Conservation (phyloP, 2,797 vertebrate species). For the Poeciliopsis infans region DNA sequence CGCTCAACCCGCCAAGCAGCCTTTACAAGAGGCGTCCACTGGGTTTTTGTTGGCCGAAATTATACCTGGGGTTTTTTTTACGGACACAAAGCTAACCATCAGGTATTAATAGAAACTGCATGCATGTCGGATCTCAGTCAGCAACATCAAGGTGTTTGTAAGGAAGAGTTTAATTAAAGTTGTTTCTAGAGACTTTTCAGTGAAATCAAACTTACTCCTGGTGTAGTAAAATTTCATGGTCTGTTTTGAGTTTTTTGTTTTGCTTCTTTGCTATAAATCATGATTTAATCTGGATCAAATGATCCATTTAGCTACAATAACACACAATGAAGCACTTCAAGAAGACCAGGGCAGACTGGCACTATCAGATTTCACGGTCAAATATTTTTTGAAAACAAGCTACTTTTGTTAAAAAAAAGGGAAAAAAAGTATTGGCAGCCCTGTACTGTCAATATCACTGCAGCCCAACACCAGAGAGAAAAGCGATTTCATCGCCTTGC, state of each 20-base stretch:
- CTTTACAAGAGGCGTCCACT: neutral
- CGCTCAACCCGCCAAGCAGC: neutral
- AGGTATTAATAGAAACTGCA: neutral
- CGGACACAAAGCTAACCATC: neutral
- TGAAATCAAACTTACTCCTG: neutral
- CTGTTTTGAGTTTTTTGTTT: neutral
- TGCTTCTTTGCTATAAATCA: neutral
- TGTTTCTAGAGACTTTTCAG: neutral
- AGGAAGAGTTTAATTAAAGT: neutral
- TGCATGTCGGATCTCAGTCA: neutral
- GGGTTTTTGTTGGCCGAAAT: neutral
- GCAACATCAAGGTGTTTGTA: neutral
- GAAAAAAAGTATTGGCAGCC: neutral
- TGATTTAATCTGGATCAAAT: neutral
- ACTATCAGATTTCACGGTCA: neutral
- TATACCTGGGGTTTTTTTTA: neutral
- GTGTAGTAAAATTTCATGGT: neutral
- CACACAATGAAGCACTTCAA: neutral
- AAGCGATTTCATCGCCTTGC: neutral
- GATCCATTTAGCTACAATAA: neutral
- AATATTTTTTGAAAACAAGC: neutral
- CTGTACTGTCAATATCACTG: neutral
- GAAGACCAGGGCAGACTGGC: neutral
- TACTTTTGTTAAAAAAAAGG: neutral
- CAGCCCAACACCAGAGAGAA: neutral